phyloP scores from a whole-genome alignment of 2,797 vertebrate species.

The Apogon talboti region DNA sequence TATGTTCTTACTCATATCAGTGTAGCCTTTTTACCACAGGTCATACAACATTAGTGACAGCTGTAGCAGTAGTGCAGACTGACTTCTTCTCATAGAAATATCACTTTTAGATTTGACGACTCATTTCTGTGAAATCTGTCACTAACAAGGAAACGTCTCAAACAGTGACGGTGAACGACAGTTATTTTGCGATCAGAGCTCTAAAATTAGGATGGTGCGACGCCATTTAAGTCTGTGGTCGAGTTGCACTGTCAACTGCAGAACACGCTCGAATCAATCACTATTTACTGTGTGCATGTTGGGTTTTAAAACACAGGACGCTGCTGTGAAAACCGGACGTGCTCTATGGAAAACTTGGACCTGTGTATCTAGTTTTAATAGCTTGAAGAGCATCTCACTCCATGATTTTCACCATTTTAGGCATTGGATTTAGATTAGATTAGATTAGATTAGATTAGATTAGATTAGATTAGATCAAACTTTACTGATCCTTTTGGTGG shows the following conservation, averaged over 20 bases:
- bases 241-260: not conserved
- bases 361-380: not conserved
- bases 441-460: not conserved
- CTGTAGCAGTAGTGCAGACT: not conserved
- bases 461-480: too few species aligned
- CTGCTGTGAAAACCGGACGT: not conserved
- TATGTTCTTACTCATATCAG: too few species aligned
- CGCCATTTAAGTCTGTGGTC: conserved; percentile 1
- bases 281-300: not conserved
- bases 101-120: not conserved
- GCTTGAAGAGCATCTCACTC: not conserved
- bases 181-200: conserved; percentile 3
- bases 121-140: not conserved
- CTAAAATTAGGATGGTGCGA: not conserved
- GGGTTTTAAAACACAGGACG: not conserved
- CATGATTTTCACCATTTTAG: not conserved
- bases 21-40: too few species aligned
- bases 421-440: not conserved
- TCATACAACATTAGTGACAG: too few species aligned
- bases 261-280: not conserved
- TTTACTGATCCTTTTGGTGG: too few species aligned
- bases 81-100: too few species aligned
- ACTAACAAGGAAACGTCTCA: not conserved
- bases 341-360: not conserved
- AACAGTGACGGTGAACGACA: not conserved